These are phyloP conservation scores for Eugnorisma glareosa DNA, from an alignment of 2,888 invertebrate species.

Conservation along the genomic window DNA sequence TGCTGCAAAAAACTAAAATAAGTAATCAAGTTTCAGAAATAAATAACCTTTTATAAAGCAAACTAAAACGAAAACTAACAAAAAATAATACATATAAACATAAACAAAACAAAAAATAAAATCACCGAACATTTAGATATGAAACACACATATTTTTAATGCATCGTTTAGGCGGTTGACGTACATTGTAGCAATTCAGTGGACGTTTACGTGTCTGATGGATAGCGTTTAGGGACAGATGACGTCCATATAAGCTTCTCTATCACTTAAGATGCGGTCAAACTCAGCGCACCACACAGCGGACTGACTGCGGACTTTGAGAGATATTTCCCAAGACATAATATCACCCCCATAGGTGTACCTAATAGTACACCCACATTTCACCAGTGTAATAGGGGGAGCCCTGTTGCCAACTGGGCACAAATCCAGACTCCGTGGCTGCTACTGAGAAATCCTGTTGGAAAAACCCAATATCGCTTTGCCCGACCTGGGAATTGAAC, in stretches of 20 bases:
- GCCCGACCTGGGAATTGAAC: too few relatives aligned
- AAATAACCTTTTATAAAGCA: background rate
- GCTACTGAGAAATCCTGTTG: too few relatives aligned
- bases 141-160: constrained; percentile 15
- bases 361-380: too few relatives aligned
- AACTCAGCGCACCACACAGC: background rate
- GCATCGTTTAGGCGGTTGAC: constrained; percentile 30
- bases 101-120: background rate
- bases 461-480: too few relatives aligned
- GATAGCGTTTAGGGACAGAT: constrained; percentile 23
- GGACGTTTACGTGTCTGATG: constrained; percentile 10
- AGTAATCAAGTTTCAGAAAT: background rate
- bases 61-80: background rate
- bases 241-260: background rate
- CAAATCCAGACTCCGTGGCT: too few relatives aligned
- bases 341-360: too few relatives aligned
- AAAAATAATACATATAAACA: background rate
- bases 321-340: too few relatives aligned
- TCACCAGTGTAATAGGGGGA: too few relatives aligned
- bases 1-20: background rate
- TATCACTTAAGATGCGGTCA: background rate
- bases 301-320: background rate
- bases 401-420: too few relatives aligned
- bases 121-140: background rate
- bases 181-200: constrained; percentile 15